A percentile compares a stretch with the other conserved stretches of the same genome.
These are phyloP conservation scores for Sebastes fasciatus DNA, from an alignment of 2,113 vertebrate species.

Conservation along the genomic window DNA sequence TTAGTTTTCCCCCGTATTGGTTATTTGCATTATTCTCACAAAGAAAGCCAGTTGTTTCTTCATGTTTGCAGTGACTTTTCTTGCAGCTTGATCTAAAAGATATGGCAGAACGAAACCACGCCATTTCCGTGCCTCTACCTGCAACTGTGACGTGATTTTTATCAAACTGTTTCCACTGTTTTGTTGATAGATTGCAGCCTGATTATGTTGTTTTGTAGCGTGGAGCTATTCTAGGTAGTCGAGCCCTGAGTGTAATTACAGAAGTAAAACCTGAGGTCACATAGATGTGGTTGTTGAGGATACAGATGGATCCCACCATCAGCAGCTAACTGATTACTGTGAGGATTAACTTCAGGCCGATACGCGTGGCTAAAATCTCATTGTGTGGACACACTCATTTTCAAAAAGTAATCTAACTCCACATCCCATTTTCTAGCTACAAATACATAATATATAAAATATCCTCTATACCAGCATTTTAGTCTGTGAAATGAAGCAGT, in stretches of 20 bases:
- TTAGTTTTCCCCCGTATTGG: no score
- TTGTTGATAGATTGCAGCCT: not conserved
- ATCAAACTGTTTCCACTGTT: slow-evolving; percentile 8
- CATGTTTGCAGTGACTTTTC: not conserved
- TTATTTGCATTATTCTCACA: slow-evolving; percentile 10
- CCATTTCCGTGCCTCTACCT: not conserved
- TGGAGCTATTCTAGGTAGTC: slow-evolving; percentile 6
- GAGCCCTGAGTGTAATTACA: not conserved
- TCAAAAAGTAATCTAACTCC: no score
- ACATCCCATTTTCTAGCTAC: not conserved
- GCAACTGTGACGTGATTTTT: not conserved
- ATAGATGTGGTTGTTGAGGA: slow-evolving; percentile 9
- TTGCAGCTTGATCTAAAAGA: slow-evolving; percentile 12
- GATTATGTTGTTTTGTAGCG: not conserved
- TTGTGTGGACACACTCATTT: slow-evolving; percentile 53
- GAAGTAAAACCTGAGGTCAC: slow-evolving; percentile 19
- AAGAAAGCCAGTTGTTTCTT: not conserved
- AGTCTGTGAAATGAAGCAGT: no score
- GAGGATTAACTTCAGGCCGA: not conserved
- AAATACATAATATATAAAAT: not conserved
- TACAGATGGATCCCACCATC: slow-evolving; percentile 1
- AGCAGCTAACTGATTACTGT: not conserved
- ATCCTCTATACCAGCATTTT: no score
- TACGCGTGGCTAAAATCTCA: slow-evolving; percentile 12
- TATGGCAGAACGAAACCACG: slow-evolving; percentile 15